Base-by-base conservation (phyloP, 1,140 invertebrate species). In the Saxidomus purpurata region DNA sequence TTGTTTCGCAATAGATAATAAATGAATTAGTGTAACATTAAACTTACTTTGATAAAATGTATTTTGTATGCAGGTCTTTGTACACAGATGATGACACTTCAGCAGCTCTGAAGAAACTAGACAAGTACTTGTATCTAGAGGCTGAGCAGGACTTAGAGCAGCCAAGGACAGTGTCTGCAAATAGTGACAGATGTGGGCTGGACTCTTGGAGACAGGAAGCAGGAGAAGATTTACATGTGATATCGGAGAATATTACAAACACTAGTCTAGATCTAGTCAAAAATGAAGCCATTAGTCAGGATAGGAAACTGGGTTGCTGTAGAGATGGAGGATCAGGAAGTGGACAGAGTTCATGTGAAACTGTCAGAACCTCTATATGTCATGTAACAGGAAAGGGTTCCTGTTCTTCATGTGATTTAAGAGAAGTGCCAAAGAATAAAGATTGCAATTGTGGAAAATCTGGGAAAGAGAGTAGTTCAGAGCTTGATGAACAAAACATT, bases 221-320 rank as follows among this genome's bases (percentile, higher is more conserved):
- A 36, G 43, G 43, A n/a, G 43, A 79, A n/a, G 47, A 79, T 49
- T 52, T 80, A 25, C 43, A 84, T 47, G 81, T 67, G n/a, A 84
- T 84, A 2, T 84, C 81, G 28, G 81, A 84, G 28, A 84, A 84
- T 31, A 84, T 84, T 13, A 84, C 81, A 28, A 84, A 84, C 36
- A 69, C 81, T 43, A 84, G 81, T 84, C 43, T 84, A n/a, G 81
- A 84, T 71, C 59, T 49, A 38, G 81, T 69, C 31, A 84, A 84
- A 69, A 36, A n/a, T 6, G 81, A 84, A 9, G 34, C n/a, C 22
- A 11, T n/a, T 31, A 49, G 43, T 63, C 4, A n/a, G n/a, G n/a
- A 28, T 2, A 63, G 59, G 15, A 25, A 63, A 11, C 19, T 63
- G 1, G 8, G 25, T 25, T n/a, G 59, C 28, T 63, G 59, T 63